A percentile compares a stretch with the other conserved stretches of the same genome.
Evolutionary conservation across 2,113 vertebrate genomes (phyloP).

Genomic region (Pedionomus torquatus): DNA sequence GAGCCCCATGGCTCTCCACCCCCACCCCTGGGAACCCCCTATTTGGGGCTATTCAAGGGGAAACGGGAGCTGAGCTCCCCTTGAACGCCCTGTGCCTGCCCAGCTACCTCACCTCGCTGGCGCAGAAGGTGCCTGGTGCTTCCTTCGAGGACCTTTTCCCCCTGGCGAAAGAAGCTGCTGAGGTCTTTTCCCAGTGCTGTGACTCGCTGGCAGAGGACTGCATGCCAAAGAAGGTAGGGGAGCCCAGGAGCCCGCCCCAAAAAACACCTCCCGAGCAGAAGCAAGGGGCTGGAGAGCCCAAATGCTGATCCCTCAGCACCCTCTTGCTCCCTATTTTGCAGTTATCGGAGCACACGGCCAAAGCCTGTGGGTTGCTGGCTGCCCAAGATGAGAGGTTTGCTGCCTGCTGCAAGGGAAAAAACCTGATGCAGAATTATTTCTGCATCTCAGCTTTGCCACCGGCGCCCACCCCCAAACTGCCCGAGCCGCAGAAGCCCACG

Average conservation of each 20-base stretch:
- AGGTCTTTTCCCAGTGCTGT: conserved; percentile 71
- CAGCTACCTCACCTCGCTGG: conserved; percentile 70
- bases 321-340: background rate
- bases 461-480: background rate
- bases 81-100: background rate
- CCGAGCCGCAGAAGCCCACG: background rate
- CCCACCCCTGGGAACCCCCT: fast-evolving
- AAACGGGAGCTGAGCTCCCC: background rate
- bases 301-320: fast-evolving
- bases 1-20: background rate
- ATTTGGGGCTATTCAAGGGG: background rate
- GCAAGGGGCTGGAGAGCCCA: too few relatives aligned
- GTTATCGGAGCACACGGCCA: conserved; percentile 61
- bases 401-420: conserved; percentile 62
- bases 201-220: conserved; percentile 63
- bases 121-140: conserved; percentile 69
- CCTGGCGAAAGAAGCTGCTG: conserved; percentile 43
- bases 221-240: conserved; percentile 68
- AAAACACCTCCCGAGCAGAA: background rate
- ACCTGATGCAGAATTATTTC: conserved; percentile 48
- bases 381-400: conserved; percentile 33
- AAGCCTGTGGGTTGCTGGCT: conserved; percentile 50
- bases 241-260: background rate
- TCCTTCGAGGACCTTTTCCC: conserved; percentile 64
- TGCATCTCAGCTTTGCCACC: conserved; percentile 46